Evolutionary conservation across 2,888 invertebrate genomes (phyloP).

Genomic region (Drosophila maculinotata): DNA sequence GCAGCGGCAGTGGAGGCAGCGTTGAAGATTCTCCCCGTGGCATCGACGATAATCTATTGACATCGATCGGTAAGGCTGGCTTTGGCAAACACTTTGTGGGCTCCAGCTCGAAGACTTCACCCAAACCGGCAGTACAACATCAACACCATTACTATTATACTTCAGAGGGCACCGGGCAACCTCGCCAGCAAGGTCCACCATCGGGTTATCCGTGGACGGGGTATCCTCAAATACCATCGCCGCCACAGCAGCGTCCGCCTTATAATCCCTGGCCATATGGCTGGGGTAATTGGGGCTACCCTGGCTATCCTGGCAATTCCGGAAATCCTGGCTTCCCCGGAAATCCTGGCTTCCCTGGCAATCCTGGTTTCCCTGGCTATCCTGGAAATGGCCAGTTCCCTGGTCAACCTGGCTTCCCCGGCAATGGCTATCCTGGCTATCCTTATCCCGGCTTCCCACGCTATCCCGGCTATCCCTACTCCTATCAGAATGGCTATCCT

Average conservation of each 20-base stretch:
- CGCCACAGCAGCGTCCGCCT: constrained; percentile 37
- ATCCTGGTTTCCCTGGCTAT: constrained; percentile 37
- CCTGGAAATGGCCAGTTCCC: constrained; percentile 46
- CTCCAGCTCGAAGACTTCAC: constrained; percentile 39
- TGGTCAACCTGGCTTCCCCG: constrained; percentile 27
- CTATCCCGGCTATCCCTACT: constrained; percentile 27
- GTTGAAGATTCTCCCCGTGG: constrained; percentile 51
- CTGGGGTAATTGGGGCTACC: constrained; percentile 37
- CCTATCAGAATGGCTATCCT: constrained; percentile 28
- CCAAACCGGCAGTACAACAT: constrained; percentile 60
- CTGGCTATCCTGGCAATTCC: constrained; percentile 24
- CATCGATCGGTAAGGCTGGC: constrained; percentile 70
- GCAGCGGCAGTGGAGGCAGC: constrained; percentile 4
- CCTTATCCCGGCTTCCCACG: constrained; percentile 37
- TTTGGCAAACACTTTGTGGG: constrained; percentile 60
- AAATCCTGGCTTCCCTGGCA: constrained; percentile 34
- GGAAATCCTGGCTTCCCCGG: constrained; percentile 30
- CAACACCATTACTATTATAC: constrained; percentile 72
- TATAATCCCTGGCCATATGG: constrained; percentile 38
- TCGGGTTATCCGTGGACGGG: constrained; percentile 31
- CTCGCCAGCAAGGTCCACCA: constrained; percentile 48
- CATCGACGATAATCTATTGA: constrained; percentile 58
- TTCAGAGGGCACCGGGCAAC: constrained; percentile 62
- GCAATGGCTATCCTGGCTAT: constrained; percentile 27
- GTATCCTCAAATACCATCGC: constrained; percentile 39